A percentile compares a stretch with the other conserved stretches of the same genome.
These are phyloP conservation scores for Meteorus sp. DNA, from an alignment of 1,140 invertebrate genomes.

Conservation along the genomic window DNA sequence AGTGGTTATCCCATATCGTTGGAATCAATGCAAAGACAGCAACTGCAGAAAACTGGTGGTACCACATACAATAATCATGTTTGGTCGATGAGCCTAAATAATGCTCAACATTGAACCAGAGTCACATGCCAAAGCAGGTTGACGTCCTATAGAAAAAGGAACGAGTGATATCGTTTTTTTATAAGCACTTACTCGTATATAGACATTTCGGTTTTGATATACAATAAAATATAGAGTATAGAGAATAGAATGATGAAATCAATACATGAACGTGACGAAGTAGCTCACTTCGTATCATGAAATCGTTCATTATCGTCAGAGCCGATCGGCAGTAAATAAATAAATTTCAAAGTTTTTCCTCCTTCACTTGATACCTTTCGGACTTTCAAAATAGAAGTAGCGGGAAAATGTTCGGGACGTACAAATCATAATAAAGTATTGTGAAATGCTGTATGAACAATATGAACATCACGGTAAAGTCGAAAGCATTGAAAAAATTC, in stretches of 20 bases:
- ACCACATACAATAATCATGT: slow-evolving; percentile 8
- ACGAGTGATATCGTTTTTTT: too few relatives aligned
- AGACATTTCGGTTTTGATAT: too few relatives aligned
- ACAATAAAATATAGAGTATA: too few relatives aligned
- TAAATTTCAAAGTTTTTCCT: slow-evolving; percentile 2
- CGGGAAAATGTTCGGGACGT: too few relatives aligned
- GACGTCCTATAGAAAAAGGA: too few relatives aligned
- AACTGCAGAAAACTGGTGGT: neutral
- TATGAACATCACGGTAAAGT: too few relatives aligned
- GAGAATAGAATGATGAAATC: slow-evolving; percentile 49
- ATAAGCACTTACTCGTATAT: too few relatives aligned
- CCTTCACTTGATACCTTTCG: neutral
- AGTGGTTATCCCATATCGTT: neutral
- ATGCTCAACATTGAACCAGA: neutral
- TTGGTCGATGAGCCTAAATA: slow-evolving; percentile 24
- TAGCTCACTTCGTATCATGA: slow-evolving; percentile 48
- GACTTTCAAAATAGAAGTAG: too few relatives aligned
- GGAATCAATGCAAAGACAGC: slow-evolving; percentile 17
- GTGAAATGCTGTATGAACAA: too few relatives aligned
- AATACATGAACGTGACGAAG: slow-evolving; percentile 53
- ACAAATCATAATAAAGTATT: too few relatives aligned
- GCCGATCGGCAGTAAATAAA: slow-evolving; percentile 9
- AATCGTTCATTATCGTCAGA: slow-evolving; percentile 33
- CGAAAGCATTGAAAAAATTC: slow-evolving; percentile 12
- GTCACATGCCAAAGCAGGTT: too few relatives aligned